These are phyloP conservation scores for Notolabrus celidotus DNA, from an alignment of 2,797 vertebrate genomes.

Conservation along the genomic window DNA sequence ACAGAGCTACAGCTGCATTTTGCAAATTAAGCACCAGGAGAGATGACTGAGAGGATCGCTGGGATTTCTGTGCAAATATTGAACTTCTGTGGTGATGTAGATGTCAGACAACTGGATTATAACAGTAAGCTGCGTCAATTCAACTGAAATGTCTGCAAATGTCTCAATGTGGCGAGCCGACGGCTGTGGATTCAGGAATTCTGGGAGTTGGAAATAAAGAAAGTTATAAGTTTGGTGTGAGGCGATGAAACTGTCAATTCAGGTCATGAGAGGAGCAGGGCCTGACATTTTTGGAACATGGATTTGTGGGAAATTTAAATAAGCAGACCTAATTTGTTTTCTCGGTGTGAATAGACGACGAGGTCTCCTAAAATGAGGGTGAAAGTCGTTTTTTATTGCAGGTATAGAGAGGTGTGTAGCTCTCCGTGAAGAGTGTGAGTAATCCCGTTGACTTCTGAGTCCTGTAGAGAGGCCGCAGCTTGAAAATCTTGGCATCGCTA, in stretches of 20 bases:
- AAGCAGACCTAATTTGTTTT: slow-evolving; percentile 20
- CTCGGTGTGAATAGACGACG: slow-evolving; percentile 6
- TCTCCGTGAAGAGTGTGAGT: slow-evolving; percentile 55
- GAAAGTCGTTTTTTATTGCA: slow-evolving; percentile 34
- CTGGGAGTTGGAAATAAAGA: neutral
- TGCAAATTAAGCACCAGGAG: slow-evolving; percentile 71
- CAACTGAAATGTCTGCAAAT: slow-evolving; percentile 37
- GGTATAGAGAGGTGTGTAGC: slow-evolving; percentile 36
- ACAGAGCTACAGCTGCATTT: slow-evolving; percentile 54
- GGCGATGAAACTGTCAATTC: neutral
- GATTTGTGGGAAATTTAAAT: slow-evolving; percentile 19
- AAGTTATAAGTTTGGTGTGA: slow-evolving; percentile 16
- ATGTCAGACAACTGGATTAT: slow-evolving; percentile 66
- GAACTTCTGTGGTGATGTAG: slow-evolving; percentile 54
- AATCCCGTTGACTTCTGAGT: slow-evolving; percentile 64
- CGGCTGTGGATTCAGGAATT: slow-evolving; percentile 14
- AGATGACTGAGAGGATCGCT: slow-evolving; percentile 57
- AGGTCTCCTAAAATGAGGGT: slow-evolving; percentile 16
- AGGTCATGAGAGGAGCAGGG: slow-evolving; percentile 4
- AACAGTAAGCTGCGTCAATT: slow-evolving; percentile 47
- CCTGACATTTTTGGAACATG: slow-evolving; percentile 8
- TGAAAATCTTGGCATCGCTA: slow-evolving; percentile 74
- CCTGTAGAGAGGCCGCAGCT: slow-evolving; percentile 55
- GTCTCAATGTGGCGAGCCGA: slow-evolving; percentile 15
- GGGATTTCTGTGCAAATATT: slow-evolving; percentile 75